These are phyloP conservation scores for Bostrychus sinensis DNA, from an alignment of 2,113 vertebrate genomes.

Conservation along the genomic window DNA sequence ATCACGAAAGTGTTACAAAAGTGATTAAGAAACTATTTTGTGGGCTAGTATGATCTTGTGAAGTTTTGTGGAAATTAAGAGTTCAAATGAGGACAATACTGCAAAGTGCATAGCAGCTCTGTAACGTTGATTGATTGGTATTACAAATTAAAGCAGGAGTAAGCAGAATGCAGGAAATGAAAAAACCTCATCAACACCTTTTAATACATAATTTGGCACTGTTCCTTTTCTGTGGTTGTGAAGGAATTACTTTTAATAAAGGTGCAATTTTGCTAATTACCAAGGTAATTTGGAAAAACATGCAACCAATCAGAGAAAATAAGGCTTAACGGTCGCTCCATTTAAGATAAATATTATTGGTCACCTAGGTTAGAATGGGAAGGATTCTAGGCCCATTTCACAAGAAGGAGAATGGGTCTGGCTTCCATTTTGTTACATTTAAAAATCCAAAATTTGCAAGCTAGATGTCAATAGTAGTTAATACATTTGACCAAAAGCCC, in stretches of 20 bases:
- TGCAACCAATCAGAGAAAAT: too few relatives aligned
- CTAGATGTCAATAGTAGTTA: too few relatives aligned
- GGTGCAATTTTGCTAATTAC: not conserved
- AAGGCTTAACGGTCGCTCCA: too few relatives aligned
- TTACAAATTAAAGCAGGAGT: not conserved
- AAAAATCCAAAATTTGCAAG: too few relatives aligned
- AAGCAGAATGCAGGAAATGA: not conserved
- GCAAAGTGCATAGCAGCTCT: not conserved
- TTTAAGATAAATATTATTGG: too few relatives aligned
- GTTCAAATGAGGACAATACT: not conserved
- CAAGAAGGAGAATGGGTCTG: too few relatives aligned
- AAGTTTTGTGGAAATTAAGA: not conserved
- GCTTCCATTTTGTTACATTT: too few relatives aligned
- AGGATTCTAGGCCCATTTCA: too few relatives aligned
- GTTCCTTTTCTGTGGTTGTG: not conserved
- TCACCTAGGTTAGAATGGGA: too few relatives aligned
- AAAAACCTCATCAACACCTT: not conserved
- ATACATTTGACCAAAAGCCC: too few relatives aligned
- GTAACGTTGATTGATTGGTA: not conserved
- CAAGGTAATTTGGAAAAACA: too few relatives aligned
- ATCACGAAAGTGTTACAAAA: constrained; percentile 2
- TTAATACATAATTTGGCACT: not conserved
- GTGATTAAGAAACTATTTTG: not conserved
- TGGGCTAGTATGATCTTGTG: not conserved
- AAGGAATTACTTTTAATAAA: not conserved